Evolutionary conservation across 2,888 invertebrate genomes (phyloP), one percentile per base, ranked within the genome.

Genomic region (Gonocerus acuteangulatus): DNA sequence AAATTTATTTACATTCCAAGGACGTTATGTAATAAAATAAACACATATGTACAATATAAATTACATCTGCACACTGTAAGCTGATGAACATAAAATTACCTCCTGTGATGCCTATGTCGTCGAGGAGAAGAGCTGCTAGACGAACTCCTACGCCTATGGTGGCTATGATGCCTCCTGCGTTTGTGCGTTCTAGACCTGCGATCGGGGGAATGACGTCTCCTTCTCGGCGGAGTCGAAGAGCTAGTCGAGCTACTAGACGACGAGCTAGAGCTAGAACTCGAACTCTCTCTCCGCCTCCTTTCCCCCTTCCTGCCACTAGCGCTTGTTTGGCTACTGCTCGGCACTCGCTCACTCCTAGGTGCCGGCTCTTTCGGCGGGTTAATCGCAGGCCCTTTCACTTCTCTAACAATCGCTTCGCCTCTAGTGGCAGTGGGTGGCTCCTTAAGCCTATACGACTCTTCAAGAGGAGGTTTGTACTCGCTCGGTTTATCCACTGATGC

Each of bases 161-260:
- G 51, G 11, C 32, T 34, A n/a, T 36, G 51, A 19, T 54, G 44
- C 54, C 54, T 54, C n/a, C 42, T 42, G 9, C 44, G 34, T 11
- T 54, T 44, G 16, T 54, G 54, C n/a, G 39, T 6, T 11, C 16
- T 16, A n/a, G 21, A 13, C 16, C 18, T 3, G 13, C 13, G 47
- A n/a, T 47, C 6, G 7, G 18, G 47, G 13, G 80, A 67, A 7
- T 21, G 19, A 11, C 48, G 34, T 15, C 15, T 11, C 34, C 36
- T 36, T 13, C 52, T 52, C 2, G 39, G 32, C 27, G 19, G 32
- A 1, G 22, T 48, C 34, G 34, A n/a, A 2, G 45, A 9, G 22
- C 59, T 48, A 16, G 19, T 48, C 21, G 39, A 42, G 42, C 39
- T 54, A 23, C 54, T 54, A 13, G 54, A 39, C 3, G 7, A 9